Evolutionary conservation across 2,888 invertebrate species (phyloP).

Genomic region (Dicyrtomina minuta): DNA sequence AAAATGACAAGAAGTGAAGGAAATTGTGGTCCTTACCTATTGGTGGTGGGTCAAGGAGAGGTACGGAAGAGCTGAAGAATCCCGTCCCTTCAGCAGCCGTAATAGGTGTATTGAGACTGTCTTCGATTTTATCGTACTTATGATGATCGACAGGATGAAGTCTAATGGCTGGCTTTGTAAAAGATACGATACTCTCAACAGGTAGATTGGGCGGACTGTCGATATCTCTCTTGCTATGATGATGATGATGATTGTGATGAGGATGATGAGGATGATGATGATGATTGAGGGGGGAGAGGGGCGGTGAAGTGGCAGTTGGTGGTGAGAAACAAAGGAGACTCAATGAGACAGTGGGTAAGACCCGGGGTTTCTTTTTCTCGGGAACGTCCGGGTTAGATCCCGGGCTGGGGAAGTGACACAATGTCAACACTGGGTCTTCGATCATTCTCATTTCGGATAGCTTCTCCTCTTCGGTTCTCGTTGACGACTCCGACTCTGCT

Average conservation of each 20-base stretch:
- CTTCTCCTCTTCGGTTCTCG: conserved; percentile 42
- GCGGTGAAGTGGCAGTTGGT: conserved; percentile 52
- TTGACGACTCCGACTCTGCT: conserved; percentile 51
- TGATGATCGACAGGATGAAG: conserved; percentile 54
- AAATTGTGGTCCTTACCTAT: conserved; percentile 84
- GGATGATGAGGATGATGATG: conserved; percentile 7
- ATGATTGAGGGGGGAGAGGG: conserved; percentile 43
- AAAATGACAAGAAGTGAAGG: neutral
- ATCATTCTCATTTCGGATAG: conserved; percentile 54
- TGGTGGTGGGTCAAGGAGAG: conserved; percentile 83
- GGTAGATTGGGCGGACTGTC: conserved; percentile 56
- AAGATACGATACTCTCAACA: conserved; percentile 25
- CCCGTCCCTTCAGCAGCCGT: conserved; percentile 90
- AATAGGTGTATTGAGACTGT: conserved; percentile 92
- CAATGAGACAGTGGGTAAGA: conserved; percentile 53
- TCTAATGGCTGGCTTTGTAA: conserved; percentile 56
- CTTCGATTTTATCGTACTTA: conserved; percentile 65
- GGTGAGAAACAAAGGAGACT: conserved; percentile 54
- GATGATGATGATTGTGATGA: neutral
- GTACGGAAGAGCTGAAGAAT: conserved; percentile 79
- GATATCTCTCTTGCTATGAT: conserved; percentile 1
- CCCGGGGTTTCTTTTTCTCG: conserved; percentile 53
- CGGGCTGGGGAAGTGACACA: conserved; percentile 54
- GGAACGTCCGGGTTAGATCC: conserved; percentile 54
- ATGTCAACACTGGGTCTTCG: conserved; percentile 54